Base-by-base conservation (phyloP, 1,140 invertebrate genomes). In the Rhagoletis pomonella region DNA sequence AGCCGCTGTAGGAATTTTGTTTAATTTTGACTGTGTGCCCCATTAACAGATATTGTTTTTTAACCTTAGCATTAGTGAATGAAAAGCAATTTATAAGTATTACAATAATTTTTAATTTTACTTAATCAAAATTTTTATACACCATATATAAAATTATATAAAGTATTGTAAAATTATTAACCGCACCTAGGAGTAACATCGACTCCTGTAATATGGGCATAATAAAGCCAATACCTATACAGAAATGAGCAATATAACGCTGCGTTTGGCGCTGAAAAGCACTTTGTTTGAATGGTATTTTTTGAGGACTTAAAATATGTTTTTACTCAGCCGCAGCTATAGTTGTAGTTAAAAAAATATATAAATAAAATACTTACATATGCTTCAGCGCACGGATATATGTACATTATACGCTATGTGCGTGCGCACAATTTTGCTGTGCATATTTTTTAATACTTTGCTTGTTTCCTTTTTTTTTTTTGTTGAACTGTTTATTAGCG, bases 91-190 rank as follows among this genome's bases (percentile, higher is more conserved):
- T 81, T 81, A 10, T 81, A 81, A 58, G 47, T 81, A 81, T 81
- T 81, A 81, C 47, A 81, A 81, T 81, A 81, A 73, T 73, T 73
- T 81, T 55, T 29, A 19, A 81, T 81, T 55, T 81, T 81, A 55
- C n/a, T 6, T 55, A 81, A 81, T 81, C 47, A 81, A 81, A 81
- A 81, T 4, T 81, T 81, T 81, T 81, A 55, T 81, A 81, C 47
- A 81, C 50, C 17, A 81, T 55, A 19, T 3, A 55, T 9, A 77
- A 39, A 77, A 44, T 50, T 12, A 69, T 6, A 77, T 50, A 81
- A 3, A 44, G 6, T 42, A 69, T 3, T 81, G 47, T 55, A 81
- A 19, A 47, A 29, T 81, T 55, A 9, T 81, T 55, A 9, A 17
- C 12, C 17, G 12, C 17, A 62, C n/a, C 29, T 5, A 7, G 50